phyloP scores from a whole-genome alignment of 1,140 invertebrate species.

The Drosophila pallidifrons region DNA sequence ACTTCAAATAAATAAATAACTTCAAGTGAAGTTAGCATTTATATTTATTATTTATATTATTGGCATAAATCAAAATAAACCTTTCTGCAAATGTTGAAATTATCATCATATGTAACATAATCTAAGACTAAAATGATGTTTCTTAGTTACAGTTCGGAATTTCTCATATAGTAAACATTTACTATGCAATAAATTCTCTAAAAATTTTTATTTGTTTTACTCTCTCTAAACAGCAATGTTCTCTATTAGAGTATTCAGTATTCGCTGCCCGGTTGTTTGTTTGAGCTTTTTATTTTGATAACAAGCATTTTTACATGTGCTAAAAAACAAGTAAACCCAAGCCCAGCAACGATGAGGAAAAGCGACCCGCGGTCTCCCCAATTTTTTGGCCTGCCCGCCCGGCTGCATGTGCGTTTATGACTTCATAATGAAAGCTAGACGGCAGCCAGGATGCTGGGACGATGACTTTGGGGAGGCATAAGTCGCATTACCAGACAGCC shows the following conservation, averaged over 20 bases:
- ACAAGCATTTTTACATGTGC: constrained; percentile 81
- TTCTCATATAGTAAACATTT: no score
- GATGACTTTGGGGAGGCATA: constrained; percentile 71
- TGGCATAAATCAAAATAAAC: no score
- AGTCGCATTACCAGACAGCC: constrained; percentile 49
- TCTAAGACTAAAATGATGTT: no score
- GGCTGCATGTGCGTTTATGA: constrained; percentile 79
- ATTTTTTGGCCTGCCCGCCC: constrained; percentile 54
- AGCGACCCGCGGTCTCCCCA: constrained; percentile 47
- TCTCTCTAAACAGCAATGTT: neutral
- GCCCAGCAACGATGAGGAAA: constrained; percentile 8
- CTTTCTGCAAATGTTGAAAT: no score
- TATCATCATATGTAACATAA: no score
- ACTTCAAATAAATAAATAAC: no score
- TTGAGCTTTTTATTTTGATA: constrained; percentile 49
- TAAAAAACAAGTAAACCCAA: constrained; percentile 65
- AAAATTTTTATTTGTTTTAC: no score
- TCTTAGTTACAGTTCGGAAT: no score
- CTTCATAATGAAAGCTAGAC: constrained; percentile 71
- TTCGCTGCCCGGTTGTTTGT: neutral
- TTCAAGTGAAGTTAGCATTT: no score
- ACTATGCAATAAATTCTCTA: no score
- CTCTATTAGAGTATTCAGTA: constrained; percentile 19
- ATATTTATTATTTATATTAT: no score
- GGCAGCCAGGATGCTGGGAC: constrained; percentile 42